Percentiles rank a stretch among this genome's conserved stretches.
Evolutionary conservation across 2,888 invertebrate species (phyloP).

Genomic region (Oscheius sp.): DNA sequence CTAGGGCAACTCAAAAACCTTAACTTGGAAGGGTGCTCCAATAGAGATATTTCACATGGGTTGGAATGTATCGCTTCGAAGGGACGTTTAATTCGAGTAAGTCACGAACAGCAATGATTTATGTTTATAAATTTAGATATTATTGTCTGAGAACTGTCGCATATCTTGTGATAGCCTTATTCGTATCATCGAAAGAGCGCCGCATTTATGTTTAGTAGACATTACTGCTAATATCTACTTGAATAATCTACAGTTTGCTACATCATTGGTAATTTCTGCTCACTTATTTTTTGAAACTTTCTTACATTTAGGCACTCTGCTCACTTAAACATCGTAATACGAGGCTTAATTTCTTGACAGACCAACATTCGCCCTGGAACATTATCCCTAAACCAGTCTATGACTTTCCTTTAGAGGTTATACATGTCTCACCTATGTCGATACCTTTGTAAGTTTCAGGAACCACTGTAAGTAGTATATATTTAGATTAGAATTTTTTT

Average conservation of each 20-base stretch:
- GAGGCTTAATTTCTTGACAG: constrained; percentile 32
- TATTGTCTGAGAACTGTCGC: constrained; percentile 46
- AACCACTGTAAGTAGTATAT: neutral
- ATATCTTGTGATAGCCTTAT: constrained; percentile 37
- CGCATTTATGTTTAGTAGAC: constrained; percentile 38
- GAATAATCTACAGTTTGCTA: constrained; percentile 33
- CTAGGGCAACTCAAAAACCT: constrained; percentile 34
- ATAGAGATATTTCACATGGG: constrained; percentile 51
- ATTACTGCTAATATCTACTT: constrained; percentile 43
- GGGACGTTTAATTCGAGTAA: constrained; percentile 38
- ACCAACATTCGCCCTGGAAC: constrained; percentile 38
- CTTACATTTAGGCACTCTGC: neutral
- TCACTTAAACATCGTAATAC: no score
- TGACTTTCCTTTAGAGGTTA: constrained; percentile 6
- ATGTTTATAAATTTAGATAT: neutral
- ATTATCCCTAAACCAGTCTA: constrained; percentile 4
- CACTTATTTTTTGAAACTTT: neutral
- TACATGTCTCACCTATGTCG: constrained; percentile 28
- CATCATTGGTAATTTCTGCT: constrained; percentile 28
- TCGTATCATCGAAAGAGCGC: constrained; percentile 30
- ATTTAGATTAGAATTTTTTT: constrained; percentile 6
- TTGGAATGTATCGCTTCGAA: constrained; percentile 40
- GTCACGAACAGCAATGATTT: neutral
- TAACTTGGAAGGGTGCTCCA: constrained; percentile 55
- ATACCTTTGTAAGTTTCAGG: neutral